Evolutionary conservation across 2,797 vertebrate species (phyloP), one percentile per base, ranked within the genome.

Genomic region (Ciconia nigra): DNA sequence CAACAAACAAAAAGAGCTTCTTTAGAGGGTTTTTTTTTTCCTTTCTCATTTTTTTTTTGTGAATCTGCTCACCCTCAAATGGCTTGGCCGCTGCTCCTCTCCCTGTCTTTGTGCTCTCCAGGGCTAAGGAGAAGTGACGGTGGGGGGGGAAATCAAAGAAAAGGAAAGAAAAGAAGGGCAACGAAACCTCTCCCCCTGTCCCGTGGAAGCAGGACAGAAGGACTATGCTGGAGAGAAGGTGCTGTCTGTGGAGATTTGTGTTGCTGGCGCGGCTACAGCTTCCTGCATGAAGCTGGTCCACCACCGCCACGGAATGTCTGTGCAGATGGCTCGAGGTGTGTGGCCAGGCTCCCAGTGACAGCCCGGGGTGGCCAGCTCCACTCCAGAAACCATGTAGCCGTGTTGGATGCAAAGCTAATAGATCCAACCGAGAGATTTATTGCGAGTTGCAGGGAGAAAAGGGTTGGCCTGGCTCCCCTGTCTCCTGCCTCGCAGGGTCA

Each of bases 251-350:
- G 33, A 92, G 49, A 62, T 65, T 41, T 51, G 29, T 54, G 37
- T 61, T 83, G 80, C 35, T 88, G 76, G 61, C 17, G 0, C 0
- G 2, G 42, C 66, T 90, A 41, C 87, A 82, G 46, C 66, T 78
- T 92, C 59, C 74, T 78, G 51, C 2, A 0, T 57, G 80, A 77
- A 66, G 47, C 66, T 57, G 71, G 46, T 57, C 42, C 73, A 49
- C 69, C 0, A 1, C 42, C 0, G 10, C n/a, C 1, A 1, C n/a
- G 61, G 21, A 87, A 66, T 70, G 55, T 82, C 79, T 82, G 19
- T 24, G n/a, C 74, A 87, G 87, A 85, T 86, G 87, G 83, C 62
- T 83, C 18, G 5, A 88, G 76, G 66, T 94, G 81, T 71, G 71
- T 96, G 90, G 71, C 76, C 47, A 58, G 35, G 42, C 54, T 91